These are phyloP conservation scores for Hetaerina titia DNA, from an alignment of 2,888 invertebrate genomes.

Conservation along the genomic window DNA sequence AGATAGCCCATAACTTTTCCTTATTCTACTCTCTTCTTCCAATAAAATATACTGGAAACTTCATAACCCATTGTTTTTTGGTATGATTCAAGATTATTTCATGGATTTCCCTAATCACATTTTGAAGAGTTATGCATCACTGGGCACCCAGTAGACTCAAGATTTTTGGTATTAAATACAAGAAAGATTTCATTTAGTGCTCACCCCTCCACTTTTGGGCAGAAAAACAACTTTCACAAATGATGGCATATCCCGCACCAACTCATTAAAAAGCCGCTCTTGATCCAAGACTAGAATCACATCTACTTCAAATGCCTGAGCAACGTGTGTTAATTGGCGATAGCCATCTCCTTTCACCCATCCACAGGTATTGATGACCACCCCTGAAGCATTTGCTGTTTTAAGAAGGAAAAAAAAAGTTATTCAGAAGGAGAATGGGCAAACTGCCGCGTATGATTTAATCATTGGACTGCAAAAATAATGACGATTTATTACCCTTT, in stretches of 20 bases:
- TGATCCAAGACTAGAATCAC: conserved; percentile 97
- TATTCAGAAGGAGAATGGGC: background rate
- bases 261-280: conserved; percentile 95
- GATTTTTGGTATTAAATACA: no score
- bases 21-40: no score
- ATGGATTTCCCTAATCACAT: no score
- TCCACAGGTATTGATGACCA: conserved; percentile 98
- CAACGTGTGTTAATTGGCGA: conserved; percentile 90
- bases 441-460: background rate
- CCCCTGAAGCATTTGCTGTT: conserved; percentile 90
- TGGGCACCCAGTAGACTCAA: no score
- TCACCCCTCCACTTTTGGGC: conserved; percentile 97
- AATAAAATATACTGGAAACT: no score
- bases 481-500: conserved; percentile 81
- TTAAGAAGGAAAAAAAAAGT: background rate
- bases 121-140: no score
- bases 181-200: conserved; percentile 73
- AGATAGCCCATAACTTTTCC: no score
- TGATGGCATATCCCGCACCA: conserved; percentile 94
- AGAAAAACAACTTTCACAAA: conserved; percentile 95
- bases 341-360: conserved; percentile 97
- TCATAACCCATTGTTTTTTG: no score
- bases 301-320: conserved; percentile 96
- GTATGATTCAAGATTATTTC: no score
- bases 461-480: conserved; percentile 11